Base-by-base conservation (phyloP, 2,888 invertebrate species). In the Drosophila lutescens region DNA sequence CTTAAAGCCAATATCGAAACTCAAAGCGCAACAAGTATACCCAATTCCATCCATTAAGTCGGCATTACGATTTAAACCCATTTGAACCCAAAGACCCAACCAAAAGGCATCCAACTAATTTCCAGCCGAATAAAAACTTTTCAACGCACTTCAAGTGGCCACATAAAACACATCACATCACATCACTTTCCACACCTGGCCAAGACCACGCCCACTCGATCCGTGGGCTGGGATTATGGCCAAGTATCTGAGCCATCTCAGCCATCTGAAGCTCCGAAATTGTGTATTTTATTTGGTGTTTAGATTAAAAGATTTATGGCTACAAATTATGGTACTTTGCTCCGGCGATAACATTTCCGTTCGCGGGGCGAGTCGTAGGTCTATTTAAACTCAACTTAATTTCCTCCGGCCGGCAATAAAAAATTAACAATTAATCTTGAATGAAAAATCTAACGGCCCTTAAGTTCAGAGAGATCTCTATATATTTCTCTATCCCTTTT, bases 261-360 rank as follows among this genome's bases (percentile, higher is more conserved):
- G 3, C 34, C 62, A 63, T 63, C 72, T 70, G 69, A 73, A 68
- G 72, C 53, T 40, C 40, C 74, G 55, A 76, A 80, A 78, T 69
- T 76, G 78, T 30, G 30, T 80, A 77, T 87, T 86, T 88, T 84
- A 84, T 84, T 84, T 82, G 81, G 82, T 84, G 74, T 80, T 86
- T 82, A 86, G 82, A 79, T 77, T 63, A 77, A 76, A 86, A 88
- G 88, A 88, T 88, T 88, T 89, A 88, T 88, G 83, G 72, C 81
- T 80, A 80, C 88, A 88, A 88, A 88, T 89, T 88, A 88, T 89
- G 83, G 89, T 85, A 81, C 85, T 84, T 85, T 77, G 77, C 75
- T 61, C 68, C 47, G 84, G 85, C 86, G 85, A 88, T 83, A 88
- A 85, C 89, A 84, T 88, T 88, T 88, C 88, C 88, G 88, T 89